Percentiles rank a stretch among this genome's conserved stretches.
phyloP scores from a whole-genome alignment of 2,888 invertebrate species.

The Dryobota labecula region DNA sequence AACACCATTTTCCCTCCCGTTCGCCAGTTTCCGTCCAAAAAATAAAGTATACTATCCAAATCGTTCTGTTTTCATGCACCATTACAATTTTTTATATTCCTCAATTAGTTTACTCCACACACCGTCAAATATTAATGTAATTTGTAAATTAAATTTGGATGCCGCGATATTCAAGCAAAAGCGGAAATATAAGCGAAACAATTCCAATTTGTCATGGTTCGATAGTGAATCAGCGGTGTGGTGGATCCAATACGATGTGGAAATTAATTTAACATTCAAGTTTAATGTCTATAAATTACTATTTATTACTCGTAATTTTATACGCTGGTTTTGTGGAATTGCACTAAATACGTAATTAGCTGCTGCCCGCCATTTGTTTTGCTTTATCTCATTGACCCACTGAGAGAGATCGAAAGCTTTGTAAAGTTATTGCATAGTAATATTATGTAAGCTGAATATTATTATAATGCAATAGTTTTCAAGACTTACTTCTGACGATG shows the following conservation, averaged over 20 bases:
- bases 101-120: slow-evolving; percentile 20
- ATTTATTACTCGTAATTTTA: slow-evolving; percentile 49
- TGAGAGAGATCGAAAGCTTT: neutral
- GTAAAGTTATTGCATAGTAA: neutral
- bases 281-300: slow-evolving; percentile 55
- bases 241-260: slow-evolving; percentile 34
- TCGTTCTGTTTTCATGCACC: neutral
- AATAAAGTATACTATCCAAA: neutral
- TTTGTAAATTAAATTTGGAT: slow-evolving; percentile 45
- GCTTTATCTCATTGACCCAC: neutral
- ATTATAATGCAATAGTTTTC: no score
- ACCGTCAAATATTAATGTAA: slow-evolving; percentile 40
- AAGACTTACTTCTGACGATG: no score
- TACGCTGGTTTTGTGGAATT: slow-evolving; percentile 31
- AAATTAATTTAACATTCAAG: slow-evolving; percentile 60
- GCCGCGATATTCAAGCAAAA: slow-evolving; percentile 61
- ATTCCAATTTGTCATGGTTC: slow-evolving; percentile 79
- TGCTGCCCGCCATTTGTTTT: slow-evolving; percentile 20
- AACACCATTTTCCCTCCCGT: no score
- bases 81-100: neutral
- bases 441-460: no score
- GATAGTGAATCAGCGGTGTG: slow-evolving; percentile 69
- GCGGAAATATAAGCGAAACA: slow-evolving; percentile 75
- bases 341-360: slow-evolving; percentile 27
- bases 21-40: neutral